Conservation (phyloP, 2,888 invertebrate species). For the Orchesella flavescens region DNA sequence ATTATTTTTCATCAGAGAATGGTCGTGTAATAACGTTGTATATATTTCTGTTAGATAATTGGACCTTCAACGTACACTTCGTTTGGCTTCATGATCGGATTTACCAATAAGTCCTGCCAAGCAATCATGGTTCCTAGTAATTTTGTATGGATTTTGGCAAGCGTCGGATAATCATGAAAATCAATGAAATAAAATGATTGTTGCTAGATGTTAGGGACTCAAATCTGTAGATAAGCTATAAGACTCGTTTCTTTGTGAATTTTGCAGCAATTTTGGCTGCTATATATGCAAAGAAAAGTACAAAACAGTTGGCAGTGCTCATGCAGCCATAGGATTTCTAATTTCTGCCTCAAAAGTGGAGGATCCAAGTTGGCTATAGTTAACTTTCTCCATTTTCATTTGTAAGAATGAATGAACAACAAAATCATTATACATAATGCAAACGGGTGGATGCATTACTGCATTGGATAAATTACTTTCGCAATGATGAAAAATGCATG, state of each 20-base stretch:
- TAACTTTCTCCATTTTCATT: slow-evolving; percentile 65
- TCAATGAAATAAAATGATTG: not conserved
- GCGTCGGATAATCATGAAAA: slow-evolving; percentile 56
- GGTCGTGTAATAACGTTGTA: no score
- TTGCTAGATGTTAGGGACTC: not conserved
- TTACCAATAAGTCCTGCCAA: slow-evolving; percentile 30
- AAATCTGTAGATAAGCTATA: not conserved
- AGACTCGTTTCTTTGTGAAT: not conserved
- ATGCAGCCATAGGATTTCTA: slow-evolving; percentile 66
- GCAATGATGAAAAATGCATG: not conserved
- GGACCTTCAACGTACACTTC: slow-evolving; percentile 66
- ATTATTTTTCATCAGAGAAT: no score
- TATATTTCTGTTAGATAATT: slow-evolving; percentile 32
- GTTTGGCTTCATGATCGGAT: slow-evolving; percentile 60
- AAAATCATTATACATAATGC: not conserved
- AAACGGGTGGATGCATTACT: not conserved
- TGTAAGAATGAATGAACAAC: slow-evolving; percentile 48
- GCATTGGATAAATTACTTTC: not conserved
- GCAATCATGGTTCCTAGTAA: slow-evolving; percentile 64
- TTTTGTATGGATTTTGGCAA: slow-evolving; percentile 62
- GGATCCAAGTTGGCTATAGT: slow-evolving; percentile 60
- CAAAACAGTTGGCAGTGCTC: slow-evolving; percentile 55
- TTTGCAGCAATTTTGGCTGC: slow-evolving; percentile 48
- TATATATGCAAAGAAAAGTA: slow-evolving; percentile 36
- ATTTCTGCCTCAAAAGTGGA: slow-evolving; percentile 51